Conservation (phyloP, 2,888 invertebrate species). For the Teinopalpus imperialis region DNA sequence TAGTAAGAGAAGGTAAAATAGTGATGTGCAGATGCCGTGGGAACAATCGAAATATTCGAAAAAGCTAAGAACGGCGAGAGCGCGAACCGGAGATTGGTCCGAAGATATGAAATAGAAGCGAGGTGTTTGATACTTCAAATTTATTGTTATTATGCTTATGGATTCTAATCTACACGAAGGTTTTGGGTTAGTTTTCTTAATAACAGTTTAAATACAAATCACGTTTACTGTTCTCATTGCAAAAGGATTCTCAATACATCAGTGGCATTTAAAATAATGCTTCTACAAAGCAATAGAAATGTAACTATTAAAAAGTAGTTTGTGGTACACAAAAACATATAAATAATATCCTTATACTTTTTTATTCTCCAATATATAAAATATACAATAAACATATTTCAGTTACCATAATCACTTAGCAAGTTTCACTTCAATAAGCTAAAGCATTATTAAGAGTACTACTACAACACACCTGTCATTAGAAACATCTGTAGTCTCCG, state of each 20-base stretch:
- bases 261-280: background rate
- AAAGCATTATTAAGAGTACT: no score
- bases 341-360: no score
- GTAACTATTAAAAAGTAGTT: no score
- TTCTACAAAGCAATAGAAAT: no score
- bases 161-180: conserved; percentile 18
- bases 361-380: no score
- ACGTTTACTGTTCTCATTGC: background rate
- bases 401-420: no score
- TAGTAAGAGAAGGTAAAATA: conserved; percentile 33
- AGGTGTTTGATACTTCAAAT: conserved; percentile 36
- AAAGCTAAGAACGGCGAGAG: conserved; percentile 46
- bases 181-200: conserved; percentile 15
- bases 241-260: background rate
- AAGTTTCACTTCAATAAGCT: background rate
- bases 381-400: no score
- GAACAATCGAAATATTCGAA: conserved; percentile 65
- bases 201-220: conserved; percentile 1
- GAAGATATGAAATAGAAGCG: conserved; percentile 47
- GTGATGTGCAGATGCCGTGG: conserved; percentile 70
- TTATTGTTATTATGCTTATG: conserved; percentile 25
- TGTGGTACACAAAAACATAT: no score
- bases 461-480: conserved; percentile 28
- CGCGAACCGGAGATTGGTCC: conserved; percentile 56
- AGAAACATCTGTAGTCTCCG: conserved; percentile 46